Percentiles rank a stretch among this genome's conserved stretches.
These are phyloP conservation scores for Poecilia wingei DNA, from an alignment of 2,797 vertebrate species.

Conservation along the genomic window DNA sequence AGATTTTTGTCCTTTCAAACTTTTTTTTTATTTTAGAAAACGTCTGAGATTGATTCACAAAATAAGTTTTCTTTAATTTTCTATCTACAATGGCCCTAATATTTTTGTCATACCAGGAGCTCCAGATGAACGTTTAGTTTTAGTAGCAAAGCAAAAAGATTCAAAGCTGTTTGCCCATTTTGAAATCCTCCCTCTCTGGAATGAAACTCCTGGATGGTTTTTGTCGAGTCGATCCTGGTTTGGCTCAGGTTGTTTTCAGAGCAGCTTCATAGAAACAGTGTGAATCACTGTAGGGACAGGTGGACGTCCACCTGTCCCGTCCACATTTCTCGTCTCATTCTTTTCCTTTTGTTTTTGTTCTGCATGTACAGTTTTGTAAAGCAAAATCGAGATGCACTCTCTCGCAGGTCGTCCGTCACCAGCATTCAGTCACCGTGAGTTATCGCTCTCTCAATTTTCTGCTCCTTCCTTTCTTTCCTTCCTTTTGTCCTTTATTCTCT, in stretches of 20 bases:
- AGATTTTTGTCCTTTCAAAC: too few relatives aligned
- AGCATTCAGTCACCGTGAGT: constrained; percentile 99
- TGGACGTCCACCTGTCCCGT: constrained; percentile 63
- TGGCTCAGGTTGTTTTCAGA: constrained; percentile 53
- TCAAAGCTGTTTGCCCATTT: neutral
- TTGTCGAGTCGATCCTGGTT: constrained; percentile 23
- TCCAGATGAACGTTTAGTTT: too few relatives aligned
- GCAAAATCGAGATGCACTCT: constrained; percentile 97
- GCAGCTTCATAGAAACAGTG: constrained; percentile 57
- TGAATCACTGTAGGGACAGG: constrained; percentile 13
- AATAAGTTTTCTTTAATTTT: too few relatives aligned
- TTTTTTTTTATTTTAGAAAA: too few relatives aligned
- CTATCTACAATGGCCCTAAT: neutral
- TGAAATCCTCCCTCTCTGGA: constrained; percentile 24
- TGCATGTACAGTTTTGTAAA: constrained; percentile 99
- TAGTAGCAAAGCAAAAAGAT: neutral
- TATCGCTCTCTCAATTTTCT: constrained; percentile 84
- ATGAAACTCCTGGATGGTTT: constrained; percentile 62
- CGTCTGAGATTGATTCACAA: too few relatives aligned
- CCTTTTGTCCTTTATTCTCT: constrained; percentile 7
- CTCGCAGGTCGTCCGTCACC: constrained; percentile 99
- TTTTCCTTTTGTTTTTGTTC: constrained; percentile 80
- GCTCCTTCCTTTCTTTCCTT: constrained; percentile 23
- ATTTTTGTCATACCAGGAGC: neutral
- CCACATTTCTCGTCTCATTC: constrained; percentile 73